Base-by-base conservation (phyloP, 2,888 invertebrate genomes). In the Protophormia terraenovae region DNA sequence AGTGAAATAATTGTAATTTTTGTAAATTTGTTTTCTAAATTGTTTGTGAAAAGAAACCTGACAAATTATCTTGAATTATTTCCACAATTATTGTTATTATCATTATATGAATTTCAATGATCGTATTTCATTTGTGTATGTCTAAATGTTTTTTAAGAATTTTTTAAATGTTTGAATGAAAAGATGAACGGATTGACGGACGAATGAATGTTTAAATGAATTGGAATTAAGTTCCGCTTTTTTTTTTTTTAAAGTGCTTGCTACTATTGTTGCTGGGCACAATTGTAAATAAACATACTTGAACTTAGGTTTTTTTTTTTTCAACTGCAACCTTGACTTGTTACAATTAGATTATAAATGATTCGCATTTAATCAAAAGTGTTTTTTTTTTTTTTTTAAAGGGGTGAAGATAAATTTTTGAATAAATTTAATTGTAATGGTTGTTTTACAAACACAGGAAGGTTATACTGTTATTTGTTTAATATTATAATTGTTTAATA, bases 1-100 rank as follows among this genome's bases (percentile, higher is more conserved):
- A 45, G 22, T 22, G 45, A 4, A 32, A 66, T 8, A 16, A 64
- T 41, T 53, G 14, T 71, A 41, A 38, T 53, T 53, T n/a, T 66
- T n/a, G 2, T 14, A 64, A 64, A 62, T 62, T 27, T 27, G 29
- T 38, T 45, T 64, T n/a, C n/a, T 55, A 45, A 67, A 81, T 69
- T 62, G 16, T 29, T 29, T 24, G 27, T 50, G 6, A 14, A 19
- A 24, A 19, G 19, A 60, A 69, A 78, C 24, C 47, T 62, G 38
- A 38, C 12, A 69, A 66, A 66, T 45, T 69, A 47, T 27, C 16
- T 69, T 50, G 4, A 53, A 41, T 38, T 58, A 53, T 22, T 66
- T 55, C n/a, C 27, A 22, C 8, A 38, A 16, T 69, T 53, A 35
- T 58, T 5, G 19, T 53, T 58, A 32, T 35, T 24, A 64, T 27